These are phyloP conservation scores for Lepidocolaptes lacrymiger DNA, from an alignment of 2,797 vertebrate genomes.

Conservation along the genomic window DNA sequence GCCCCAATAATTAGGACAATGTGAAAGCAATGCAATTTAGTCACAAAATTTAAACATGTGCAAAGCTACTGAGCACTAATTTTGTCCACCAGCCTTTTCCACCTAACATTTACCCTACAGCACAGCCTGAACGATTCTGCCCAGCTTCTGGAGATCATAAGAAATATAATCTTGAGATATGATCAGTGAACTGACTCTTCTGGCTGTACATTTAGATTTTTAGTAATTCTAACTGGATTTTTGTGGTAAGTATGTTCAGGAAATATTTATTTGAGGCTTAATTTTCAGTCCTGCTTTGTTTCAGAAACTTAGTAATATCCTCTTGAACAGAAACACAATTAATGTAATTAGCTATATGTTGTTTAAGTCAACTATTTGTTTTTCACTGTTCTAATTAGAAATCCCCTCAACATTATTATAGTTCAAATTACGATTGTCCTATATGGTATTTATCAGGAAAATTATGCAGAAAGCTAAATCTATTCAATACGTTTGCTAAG, in stretches of 20 bases:
- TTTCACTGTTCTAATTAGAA: slow-evolving; percentile 27
- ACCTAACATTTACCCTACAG: too few species aligned
- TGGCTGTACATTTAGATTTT: not conserved
- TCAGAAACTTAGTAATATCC: not conserved
- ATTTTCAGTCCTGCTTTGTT: slow-evolving; percentile 23
- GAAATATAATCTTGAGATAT: not conserved
- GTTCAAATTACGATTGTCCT: slow-evolving; percentile 23
- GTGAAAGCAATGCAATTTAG: slow-evolving; percentile 48
- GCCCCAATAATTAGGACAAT: slow-evolving; percentile 56
- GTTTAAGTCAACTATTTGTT: slow-evolving; percentile 22
- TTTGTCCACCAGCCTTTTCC: not conserved
- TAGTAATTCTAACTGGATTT: not conserved
- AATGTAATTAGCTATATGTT: not conserved
- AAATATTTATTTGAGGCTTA: not conserved
- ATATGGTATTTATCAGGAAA: slow-evolving; percentile 27
- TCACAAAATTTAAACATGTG: slow-evolving; percentile 44
- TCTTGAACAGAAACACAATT: not conserved
- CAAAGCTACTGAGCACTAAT: not conserved
- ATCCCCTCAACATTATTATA: slow-evolving; percentile 31
- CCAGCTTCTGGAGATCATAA: not conserved
- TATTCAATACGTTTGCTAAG: not conserved
- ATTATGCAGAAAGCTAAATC: slow-evolving; percentile 14
- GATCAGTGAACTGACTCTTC: not conserved
- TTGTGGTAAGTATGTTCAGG: not conserved
- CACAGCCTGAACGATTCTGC: not conserved